phyloP scores from a whole-genome alignment of 2,888 invertebrate species.

The Macrosiphum euphorbiae region DNA sequence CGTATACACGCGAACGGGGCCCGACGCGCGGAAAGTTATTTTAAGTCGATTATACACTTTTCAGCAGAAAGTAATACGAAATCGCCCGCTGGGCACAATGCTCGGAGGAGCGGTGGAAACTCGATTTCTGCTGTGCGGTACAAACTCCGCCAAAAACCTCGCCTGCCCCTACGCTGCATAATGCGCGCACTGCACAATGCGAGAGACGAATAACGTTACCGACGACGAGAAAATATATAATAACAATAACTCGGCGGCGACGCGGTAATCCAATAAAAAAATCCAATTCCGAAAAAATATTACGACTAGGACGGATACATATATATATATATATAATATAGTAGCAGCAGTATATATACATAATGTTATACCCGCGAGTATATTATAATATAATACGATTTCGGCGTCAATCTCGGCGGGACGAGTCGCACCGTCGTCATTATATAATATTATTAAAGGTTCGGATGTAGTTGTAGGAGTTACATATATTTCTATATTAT shows the following conservation, averaged over 20 bases:
- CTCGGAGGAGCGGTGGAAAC: not conserved
- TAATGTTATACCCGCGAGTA: not conserved
- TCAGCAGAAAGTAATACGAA: not conserved
- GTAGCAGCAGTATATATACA: not conserved
- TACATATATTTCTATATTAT: no score
- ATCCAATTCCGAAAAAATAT: slow-evolving; percentile 54
- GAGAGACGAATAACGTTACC: slow-evolving; percentile 35
- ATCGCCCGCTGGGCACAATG: not conserved
- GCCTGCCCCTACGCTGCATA: not conserved
- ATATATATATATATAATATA: not conserved
- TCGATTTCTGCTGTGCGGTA: not conserved
- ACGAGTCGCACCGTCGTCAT: not conserved
- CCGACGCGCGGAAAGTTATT: slow-evolving; percentile 11
- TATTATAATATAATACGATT: slow-evolving; percentile 46
- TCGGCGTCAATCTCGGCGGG: slow-evolving; percentile 47
- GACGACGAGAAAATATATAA: slow-evolving; percentile 31
- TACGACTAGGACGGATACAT: slow-evolving; percentile 30
- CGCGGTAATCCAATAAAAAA: slow-evolving; percentile 56
- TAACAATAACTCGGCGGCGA: slow-evolving; percentile 44
- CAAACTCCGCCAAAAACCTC: not conserved
- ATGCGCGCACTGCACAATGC: not conserved
- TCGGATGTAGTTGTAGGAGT: no score
- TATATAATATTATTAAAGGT: no score
- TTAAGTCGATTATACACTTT: slow-evolving; percentile 33
- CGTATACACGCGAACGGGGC: not conserved